Conservation (phyloP, 35 echinoderm and acorn worm genomes). For the Lytechinus pictus region DNA sequence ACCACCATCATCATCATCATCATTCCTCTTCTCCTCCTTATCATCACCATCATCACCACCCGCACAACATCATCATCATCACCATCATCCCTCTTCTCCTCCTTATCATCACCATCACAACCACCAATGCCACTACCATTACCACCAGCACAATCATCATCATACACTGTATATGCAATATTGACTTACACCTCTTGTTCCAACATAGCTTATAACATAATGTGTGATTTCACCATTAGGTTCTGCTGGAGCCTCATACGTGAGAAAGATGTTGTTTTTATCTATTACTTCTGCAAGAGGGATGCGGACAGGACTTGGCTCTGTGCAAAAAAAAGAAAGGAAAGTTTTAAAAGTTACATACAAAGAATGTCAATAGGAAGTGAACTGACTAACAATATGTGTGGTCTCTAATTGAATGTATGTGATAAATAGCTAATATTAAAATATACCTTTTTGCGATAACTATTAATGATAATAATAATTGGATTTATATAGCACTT, state of each 20-base stretch:
- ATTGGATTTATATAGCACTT: too few species aligned
- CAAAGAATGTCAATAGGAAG: too few species aligned
- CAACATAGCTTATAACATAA: background rate
- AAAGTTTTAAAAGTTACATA: background rate
- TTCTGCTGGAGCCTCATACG: background rate
- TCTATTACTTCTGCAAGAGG: background rate
- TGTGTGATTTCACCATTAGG: conserved; percentile 6
- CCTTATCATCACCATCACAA: background rate
- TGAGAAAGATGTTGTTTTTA: background rate
- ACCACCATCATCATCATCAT: too few species aligned
- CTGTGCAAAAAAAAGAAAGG: background rate
- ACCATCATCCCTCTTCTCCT: background rate
- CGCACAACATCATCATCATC: background rate
- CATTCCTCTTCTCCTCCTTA: too few species aligned
- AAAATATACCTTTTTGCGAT: too few species aligned
- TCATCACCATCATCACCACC: too few species aligned
- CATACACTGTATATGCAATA: background rate
- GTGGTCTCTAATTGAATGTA: too few species aligned
- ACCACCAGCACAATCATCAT: background rate
- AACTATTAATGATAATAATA: too few species aligned
- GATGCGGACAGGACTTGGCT: background rate
- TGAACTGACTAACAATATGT: too few species aligned
- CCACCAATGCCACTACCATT: background rate
- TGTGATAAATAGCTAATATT: too few species aligned
- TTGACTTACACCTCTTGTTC: background rate